Conservation (phyloP, 2,797 vertebrate species). For the Allobates femoralis region DNA sequence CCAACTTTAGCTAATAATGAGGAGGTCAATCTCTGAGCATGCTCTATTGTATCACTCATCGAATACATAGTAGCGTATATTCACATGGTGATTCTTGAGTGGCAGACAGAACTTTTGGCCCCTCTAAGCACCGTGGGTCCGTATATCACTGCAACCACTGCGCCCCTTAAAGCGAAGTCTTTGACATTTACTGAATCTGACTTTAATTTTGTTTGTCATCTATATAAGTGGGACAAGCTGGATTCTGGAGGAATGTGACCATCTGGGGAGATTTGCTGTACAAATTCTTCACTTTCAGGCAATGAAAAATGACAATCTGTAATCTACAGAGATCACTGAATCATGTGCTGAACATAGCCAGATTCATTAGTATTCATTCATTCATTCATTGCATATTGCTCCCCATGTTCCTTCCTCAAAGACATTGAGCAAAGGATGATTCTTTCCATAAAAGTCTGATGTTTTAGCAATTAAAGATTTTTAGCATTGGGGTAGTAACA, state of each 20-base stretch:
- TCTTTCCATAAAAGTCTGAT: too few relatives aligned
- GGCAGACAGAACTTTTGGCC: not conserved
- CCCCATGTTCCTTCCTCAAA: too few relatives aligned
- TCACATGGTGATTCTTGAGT: not conserved
- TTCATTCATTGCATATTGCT: too few relatives aligned
- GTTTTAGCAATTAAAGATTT: too few relatives aligned
- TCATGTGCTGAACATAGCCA: not conserved
- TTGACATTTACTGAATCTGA: not conserved
- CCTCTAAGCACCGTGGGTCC: not conserved
- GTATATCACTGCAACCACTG: not conserved
- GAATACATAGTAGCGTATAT: too few relatives aligned
- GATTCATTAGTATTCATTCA: not conserved
- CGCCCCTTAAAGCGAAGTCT: not conserved
- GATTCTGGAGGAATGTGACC: not conserved
- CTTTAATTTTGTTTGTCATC: conserved; percentile 39
- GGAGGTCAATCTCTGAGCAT: too few relatives aligned
- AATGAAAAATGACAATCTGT: conserved; percentile 14
- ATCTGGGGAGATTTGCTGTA: conserved; percentile 10
- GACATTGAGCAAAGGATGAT: not conserved
- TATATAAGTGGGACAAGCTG: not conserved
- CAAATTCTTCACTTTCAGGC: conserved; percentile 3
- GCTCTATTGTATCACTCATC: too few relatives aligned
- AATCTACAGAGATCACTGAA: conserved; percentile 20
- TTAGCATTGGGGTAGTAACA: too few relatives aligned
- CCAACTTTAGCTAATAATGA: too few relatives aligned